Evolutionary conservation across 2,888 invertebrate genomes (phyloP).

Genomic region (Nemurella pictetii): DNA sequence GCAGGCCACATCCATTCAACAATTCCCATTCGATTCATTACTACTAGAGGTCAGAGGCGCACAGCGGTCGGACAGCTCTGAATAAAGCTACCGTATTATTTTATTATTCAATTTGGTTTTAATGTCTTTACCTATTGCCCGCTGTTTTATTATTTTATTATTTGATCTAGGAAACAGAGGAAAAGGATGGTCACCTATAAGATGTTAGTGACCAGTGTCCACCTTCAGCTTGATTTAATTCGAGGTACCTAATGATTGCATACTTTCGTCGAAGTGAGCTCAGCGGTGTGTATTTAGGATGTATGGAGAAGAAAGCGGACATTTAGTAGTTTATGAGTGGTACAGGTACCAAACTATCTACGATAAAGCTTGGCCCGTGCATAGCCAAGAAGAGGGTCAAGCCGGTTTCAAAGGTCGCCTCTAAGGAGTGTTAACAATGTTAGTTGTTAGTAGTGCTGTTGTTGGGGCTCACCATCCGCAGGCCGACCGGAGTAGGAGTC

Average conservation of each 20-base stretch:
- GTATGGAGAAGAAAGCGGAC: not conserved
- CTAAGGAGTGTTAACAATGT: not conserved
- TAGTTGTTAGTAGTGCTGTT: no score
- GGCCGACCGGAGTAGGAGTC: no score
- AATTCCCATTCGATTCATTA: not conserved
- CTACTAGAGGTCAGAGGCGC: not conserved
- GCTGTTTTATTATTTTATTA: not conserved
- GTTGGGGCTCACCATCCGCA: not conserved
- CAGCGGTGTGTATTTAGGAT: not conserved
- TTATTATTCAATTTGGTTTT: not conserved
- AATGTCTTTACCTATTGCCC: not conserved
- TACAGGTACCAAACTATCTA: not conserved
- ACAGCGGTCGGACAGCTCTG: no score
- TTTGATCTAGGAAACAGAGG: no score
- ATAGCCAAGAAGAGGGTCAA: not conserved
- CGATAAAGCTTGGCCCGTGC: not conserved
- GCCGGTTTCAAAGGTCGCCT: slow-evolving; percentile 4
- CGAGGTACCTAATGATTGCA: not conserved
- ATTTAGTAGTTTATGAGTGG: not conserved
- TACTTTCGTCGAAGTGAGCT: not conserved
- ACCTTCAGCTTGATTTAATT: not conserved
- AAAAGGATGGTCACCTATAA: not conserved
- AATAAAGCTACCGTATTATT: no score
- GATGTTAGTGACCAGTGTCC: not conserved
- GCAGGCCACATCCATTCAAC: not conserved